A percentile compares a stretch with the other conserved stretches of the same genome.
Conservation (phyloP, 2,113 vertebrate genomes). For the Anser cygnoides region DNA sequence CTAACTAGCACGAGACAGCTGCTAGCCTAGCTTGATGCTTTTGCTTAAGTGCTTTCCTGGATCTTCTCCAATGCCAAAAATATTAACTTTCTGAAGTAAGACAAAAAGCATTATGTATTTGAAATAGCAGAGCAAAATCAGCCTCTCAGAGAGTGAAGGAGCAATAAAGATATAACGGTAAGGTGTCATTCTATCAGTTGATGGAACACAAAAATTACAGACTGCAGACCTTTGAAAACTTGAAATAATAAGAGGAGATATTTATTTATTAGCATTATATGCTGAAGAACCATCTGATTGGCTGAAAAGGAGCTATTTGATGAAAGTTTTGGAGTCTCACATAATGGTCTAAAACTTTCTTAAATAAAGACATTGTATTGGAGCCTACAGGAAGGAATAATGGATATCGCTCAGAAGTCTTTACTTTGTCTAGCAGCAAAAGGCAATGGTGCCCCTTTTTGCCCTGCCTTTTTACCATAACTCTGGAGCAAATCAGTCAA, state of each 20-base stretch:
- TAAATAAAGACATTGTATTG: slow-evolving; percentile 60
- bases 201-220: not conserved
- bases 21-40: not conserved
- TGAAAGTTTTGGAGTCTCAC: slow-evolving; percentile 45
- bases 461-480: slow-evolving; percentile 64
- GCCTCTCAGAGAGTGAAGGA: not conserved
- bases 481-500: slow-evolving; percentile 61
- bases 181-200: not conserved
- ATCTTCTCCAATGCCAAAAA: not conserved
- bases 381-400: slow-evolving; percentile 55
- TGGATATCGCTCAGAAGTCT: slow-evolving; percentile 47
- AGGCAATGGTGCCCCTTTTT: slow-evolving; percentile 54
- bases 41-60: not conserved
- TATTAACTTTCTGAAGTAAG: not conserved
- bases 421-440: slow-evolving; percentile 60
- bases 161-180: not conserved
- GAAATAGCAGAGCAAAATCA: not conserved
- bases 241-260: not conserved
- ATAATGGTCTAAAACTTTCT: slow-evolving; percentile 58
- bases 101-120: not conserved
- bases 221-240: not conserved
- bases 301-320: slow-evolving; percentile 15
- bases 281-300: not conserved
- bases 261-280: slow-evolving; percentile 41
- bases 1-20: not conserved